phyloP scores from a whole-genome alignment of 2,797 vertebrate species.

The Limnodromus scolopaceus region DNA sequence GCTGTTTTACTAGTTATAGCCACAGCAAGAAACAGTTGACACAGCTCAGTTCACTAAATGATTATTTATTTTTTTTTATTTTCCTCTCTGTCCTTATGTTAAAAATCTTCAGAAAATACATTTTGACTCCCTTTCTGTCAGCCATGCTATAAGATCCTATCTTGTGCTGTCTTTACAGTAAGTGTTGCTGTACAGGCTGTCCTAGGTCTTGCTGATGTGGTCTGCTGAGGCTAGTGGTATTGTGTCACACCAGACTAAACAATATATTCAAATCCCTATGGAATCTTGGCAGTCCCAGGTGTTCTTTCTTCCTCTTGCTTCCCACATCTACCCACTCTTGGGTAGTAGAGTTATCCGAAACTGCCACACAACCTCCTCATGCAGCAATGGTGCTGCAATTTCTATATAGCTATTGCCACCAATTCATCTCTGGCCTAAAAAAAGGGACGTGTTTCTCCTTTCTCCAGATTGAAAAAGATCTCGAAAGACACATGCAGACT shows the following conservation, averaged over 20 bases:
- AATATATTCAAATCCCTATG: background rate
- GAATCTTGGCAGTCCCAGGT: background rate
- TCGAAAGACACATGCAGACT: accelerated
- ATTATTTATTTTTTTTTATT: background rate
- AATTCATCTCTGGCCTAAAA: background rate
- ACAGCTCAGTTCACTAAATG: background rate
- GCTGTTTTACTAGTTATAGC: background rate
- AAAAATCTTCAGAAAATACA: background rate
- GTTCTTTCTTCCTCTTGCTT: background rate
- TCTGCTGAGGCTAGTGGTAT: background rate
- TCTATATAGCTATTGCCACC: background rate
- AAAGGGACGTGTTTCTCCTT: background rate
- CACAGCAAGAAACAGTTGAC: background rate
- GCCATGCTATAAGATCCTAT: background rate
- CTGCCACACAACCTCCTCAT: background rate
- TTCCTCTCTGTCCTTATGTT: background rate
- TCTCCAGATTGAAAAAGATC: background rate
- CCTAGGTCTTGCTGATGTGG: background rate
- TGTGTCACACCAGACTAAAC: background rate
- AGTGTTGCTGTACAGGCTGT: background rate
- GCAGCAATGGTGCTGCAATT: background rate
- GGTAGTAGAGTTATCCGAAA: background rate
- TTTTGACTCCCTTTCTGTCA: background rate
- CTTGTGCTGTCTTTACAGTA: background rate
- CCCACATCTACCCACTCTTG: background rate